Evolutionary conservation across 2,113 vertebrate species (phyloP), one percentile per base, ranked within the genome.

Genomic region (Fulica atra): DNA sequence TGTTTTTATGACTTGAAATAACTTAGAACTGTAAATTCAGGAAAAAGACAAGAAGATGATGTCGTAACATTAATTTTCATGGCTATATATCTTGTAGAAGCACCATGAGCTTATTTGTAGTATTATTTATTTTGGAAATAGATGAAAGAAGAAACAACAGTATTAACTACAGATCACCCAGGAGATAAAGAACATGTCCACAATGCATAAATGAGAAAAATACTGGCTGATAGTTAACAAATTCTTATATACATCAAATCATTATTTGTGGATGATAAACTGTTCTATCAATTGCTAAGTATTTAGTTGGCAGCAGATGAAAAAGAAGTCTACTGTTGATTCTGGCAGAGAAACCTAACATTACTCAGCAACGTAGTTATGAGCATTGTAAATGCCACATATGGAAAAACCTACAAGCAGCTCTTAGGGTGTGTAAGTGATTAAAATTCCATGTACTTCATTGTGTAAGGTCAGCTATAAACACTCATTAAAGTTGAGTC

Each of bases 291-390:
- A 70, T 68, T 81, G 88, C 69, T 86, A 90, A 95, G 91, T 76
- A 63, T 89, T 80, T 71, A 57, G 60, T 51, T 97, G 95, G 97
- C 91, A 94, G 76, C 21, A 72, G 81, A 97, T 91, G 40, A 95
- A 81, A 94, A 94, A 96, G 90, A 61, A 72, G 13, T 38, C 69
- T 95, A 61, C 59, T 84, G 92, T 96, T 95, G 81, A 86, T 94
- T 81, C 92, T 96, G 95, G 95, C 92, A 86, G 61, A 88, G 29
- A 86, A 88, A 46, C 25, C 36, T 92, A 90, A 81, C 2, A 18
- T 94, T 93, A 88, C 83, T 93, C 85, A 92, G 92, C 94, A 95
- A 64, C 83, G 74, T 59, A 84, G 68, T 89, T 95, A 83, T 76
- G 53, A 88, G n/a, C 26, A 70, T 29, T 93, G 56, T 78, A 94